Evolutionary conservation across 1,140 invertebrate species (phyloP), one percentile per base, ranked within the genome.

Genomic region (Dysdera silvatica): DNA sequence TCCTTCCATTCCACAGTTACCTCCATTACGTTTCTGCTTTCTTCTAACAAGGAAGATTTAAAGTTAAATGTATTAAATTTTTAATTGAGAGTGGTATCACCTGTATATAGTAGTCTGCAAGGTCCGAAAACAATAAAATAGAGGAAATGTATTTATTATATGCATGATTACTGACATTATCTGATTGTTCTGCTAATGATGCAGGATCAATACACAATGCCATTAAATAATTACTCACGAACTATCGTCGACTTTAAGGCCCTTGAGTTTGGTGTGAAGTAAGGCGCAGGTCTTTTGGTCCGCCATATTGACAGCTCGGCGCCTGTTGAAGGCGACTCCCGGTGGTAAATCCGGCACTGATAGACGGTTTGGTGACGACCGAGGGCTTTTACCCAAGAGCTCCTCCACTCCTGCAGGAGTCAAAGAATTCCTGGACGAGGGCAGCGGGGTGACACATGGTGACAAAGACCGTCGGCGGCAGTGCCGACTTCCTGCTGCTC

Each of bases 201-300:
- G n/a, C n/a, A n/a, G n/a, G n/a, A n/a, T n/a, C n/a, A n/a, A n/a
- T n/a, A n/a, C n/a, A n/a, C n/a, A n/a, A n/a, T n/a, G n/a, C n/a
- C n/a, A n/a, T n/a, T n/a, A n/a, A n/a, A n/a, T n/a, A 23, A 6
- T 32, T 73, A 90, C 91, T 94, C 73, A 95, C 91, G 93, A 93
- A 76, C 94, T 90, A 76, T 94, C 90, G 4, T 89, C 88, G 53
- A 91, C 80, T 77, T 93, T 93, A 76, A 93, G 84, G 43, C 75
- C 75, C 69, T 80, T 80, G 26, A 80, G 69, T 69, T 86, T 82
- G 23, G 88, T 89, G 76, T 94, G 91, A 68, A 93, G 85, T 71
- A 95, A 85, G 49, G 91, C 91, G 78, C 90, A 93, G 61, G 85
- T 87, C 76, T 94, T 92, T 77, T 91, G 87, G 76, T 94, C 91